phyloP scores from a whole-genome alignment of 92 coral and sea anemone genomes.

The Diadumene lineata region DNA sequence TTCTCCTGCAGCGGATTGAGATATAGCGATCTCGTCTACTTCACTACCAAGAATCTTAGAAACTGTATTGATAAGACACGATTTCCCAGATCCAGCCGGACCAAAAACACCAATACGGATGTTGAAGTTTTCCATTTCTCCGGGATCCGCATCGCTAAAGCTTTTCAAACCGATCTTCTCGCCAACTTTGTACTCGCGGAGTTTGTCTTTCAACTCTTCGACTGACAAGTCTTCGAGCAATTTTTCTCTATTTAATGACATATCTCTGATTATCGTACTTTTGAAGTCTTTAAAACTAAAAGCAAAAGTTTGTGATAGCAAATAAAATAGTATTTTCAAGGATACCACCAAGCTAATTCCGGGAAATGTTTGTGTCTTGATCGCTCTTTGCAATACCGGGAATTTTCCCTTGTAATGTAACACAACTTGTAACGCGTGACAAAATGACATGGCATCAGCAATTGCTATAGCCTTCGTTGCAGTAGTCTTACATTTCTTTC shows the following conservation, averaged over 20 bases:
- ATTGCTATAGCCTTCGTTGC: too few species aligned
- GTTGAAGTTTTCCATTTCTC: constrained; percentile 61
- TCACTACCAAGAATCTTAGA: constrained; percentile 49
- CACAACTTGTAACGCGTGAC: background rate
- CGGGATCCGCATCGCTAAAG: constrained; percentile 64
- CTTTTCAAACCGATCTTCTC: constrained; percentile 34
- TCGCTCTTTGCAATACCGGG: background rate
- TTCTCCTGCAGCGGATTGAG: constrained; percentile 74
- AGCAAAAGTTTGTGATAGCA: background rate
- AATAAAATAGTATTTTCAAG: too few species aligned
- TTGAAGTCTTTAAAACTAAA: background rate
- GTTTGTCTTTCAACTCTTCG: constrained; percentile 40
- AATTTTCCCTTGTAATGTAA: background rate
- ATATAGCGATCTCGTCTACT: constrained; percentile 57
- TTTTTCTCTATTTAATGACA: constrained; percentile 6
- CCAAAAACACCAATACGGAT: constrained; percentile 72
- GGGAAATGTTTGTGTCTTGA: background rate
- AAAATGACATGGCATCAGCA: too few species aligned
- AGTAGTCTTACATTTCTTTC: too few species aligned
- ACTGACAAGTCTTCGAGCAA: too few species aligned
- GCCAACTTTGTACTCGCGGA: constrained; percentile 63
- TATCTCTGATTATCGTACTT: too few species aligned
- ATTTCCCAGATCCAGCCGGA: constrained; percentile 77
- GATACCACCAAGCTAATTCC: background rate
- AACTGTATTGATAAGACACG: constrained; percentile 66